phyloP scores from a whole-genome alignment of 2,888 invertebrate genomes.

The Sericinus montela region DNA sequence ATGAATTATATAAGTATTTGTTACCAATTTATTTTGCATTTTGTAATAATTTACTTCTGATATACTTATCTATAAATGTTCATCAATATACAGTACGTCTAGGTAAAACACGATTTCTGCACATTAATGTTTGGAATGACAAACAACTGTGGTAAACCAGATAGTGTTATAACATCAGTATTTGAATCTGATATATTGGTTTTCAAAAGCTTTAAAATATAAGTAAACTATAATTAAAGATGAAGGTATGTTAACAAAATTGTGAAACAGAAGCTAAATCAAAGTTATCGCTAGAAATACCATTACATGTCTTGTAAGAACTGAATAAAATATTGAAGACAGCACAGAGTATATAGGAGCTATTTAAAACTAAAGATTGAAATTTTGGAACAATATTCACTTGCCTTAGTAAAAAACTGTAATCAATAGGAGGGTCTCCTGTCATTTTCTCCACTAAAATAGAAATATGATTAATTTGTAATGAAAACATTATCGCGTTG shows the following conservation, averaged over 20 bases:
- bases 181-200: not conserved
- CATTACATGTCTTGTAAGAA: no score
- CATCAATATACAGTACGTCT: constrained; percentile 3
- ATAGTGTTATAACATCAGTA: not conserved
- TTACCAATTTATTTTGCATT: constrained; percentile 12
- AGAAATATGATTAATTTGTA: no score
- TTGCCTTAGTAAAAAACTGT: no score
- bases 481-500: no score
- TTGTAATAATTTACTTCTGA: constrained; percentile 1
- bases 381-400: no score
- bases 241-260: not conserved
- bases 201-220: not conserved
- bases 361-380: no score
- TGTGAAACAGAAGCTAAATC: no score
- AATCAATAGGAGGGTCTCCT: no score
- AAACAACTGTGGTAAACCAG: not conserved
- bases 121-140: not conserved
- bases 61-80: not conserved
- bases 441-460: no score
- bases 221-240: not conserved
- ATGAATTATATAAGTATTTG: not conserved
- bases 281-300: no score
- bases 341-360: no score
- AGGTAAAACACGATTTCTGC: not conserved
- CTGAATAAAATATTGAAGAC: no score